A percentile compares a stretch with the other conserved stretches of the same genome.
These are phyloP conservation scores for Sebastes steindachneri DNA, from an alignment of 2,797 vertebrate species.

Conservation along the genomic window DNA sequence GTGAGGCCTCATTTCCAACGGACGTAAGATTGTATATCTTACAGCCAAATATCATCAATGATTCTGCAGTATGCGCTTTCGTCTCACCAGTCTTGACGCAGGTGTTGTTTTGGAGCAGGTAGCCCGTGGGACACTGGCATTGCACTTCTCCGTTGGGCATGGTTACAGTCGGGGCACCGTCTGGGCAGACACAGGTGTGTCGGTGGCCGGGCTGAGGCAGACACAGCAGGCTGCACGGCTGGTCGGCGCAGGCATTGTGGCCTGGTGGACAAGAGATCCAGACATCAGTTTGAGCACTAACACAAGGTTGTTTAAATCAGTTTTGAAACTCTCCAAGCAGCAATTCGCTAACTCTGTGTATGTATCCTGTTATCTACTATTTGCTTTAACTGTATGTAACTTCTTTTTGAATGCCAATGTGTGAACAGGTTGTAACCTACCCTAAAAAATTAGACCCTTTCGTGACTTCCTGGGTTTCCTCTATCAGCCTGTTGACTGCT, in stretches of 20 bases:
- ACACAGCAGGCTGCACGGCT: conserved; percentile 93
- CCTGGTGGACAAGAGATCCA: conserved; percentile 74
- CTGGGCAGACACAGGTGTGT: conserved; percentile 91
- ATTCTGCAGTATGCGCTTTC: not conserved
- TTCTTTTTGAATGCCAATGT: too few species aligned
- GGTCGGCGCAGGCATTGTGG: conserved; percentile 88
- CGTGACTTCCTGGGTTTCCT: too few species aligned
- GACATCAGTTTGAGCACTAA: not conserved
- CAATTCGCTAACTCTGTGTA: not conserved
- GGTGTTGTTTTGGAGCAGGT: conserved; percentile 85
- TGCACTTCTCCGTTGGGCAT: conserved; percentile 85
- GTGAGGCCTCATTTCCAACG: not conserved
- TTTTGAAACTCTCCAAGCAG: not conserved
- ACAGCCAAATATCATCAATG: not conserved
- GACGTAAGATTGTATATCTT: not conserved
- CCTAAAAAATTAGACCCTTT: too few species aligned
- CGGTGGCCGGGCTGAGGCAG: conserved; percentile 88
- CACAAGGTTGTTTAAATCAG: not conserved
- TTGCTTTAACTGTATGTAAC: not conserved
- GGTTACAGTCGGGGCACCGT: conserved; percentile 82
- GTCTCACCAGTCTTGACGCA: conserved; percentile 90
- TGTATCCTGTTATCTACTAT: not conserved
- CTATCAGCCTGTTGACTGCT: too few species aligned
- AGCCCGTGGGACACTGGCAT: conserved; percentile 91
- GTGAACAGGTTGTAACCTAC: too few species aligned